Conservation (phyloP, 2,797 vertebrate species). For the Lycodopsis pacificus region DNA sequence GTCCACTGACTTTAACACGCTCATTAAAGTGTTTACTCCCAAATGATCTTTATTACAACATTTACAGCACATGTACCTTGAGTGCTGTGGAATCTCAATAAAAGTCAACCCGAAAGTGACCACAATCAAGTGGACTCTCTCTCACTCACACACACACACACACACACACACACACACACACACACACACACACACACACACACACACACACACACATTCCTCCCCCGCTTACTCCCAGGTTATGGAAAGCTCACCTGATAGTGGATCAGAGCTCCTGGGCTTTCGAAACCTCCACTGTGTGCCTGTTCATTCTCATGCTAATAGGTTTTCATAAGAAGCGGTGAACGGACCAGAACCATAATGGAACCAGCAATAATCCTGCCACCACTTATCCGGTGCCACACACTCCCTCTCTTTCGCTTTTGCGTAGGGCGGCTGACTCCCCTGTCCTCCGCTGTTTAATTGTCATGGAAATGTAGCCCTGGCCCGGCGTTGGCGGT, state of each 20-base stretch:
- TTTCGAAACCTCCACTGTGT: slow-evolving; percentile 68
- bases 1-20: slow-evolving; percentile 43
- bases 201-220: slow-evolving; percentile 5
- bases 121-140: slow-evolving; percentile 16
- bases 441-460: slow-evolving; percentile 63
- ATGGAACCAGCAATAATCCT: slow-evolving; percentile 79
- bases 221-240: slow-evolving; percentile 51
- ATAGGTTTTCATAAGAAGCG: slow-evolving; percentile 78
- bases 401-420: slow-evolving; percentile 42
- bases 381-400: slow-evolving; percentile 71
- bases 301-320: slow-evolving; percentile 80
- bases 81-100: slow-evolving; percentile 39
- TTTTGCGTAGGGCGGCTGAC: slow-evolving; percentile 57
- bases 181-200: neutral
- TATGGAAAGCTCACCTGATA: slow-evolving; percentile 74
- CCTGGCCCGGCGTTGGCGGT: slow-evolving; percentile 31
- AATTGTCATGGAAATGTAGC: slow-evolving; percentile 78
- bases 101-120: slow-evolving; percentile 27
- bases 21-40: slow-evolving; percentile 57
- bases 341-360: slow-evolving; percentile 76
- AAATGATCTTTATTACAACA: slow-evolving; percentile 40
- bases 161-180: neutral
- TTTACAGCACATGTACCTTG: slow-evolving; percentile 18
- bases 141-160: slow-evolving; percentile 6
- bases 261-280: slow-evolving; percentile 73